These are phyloP conservation scores for Varanus komodoensis DNA, from an alignment of 2,113 vertebrate genomes.

Conservation along the genomic window DNA sequence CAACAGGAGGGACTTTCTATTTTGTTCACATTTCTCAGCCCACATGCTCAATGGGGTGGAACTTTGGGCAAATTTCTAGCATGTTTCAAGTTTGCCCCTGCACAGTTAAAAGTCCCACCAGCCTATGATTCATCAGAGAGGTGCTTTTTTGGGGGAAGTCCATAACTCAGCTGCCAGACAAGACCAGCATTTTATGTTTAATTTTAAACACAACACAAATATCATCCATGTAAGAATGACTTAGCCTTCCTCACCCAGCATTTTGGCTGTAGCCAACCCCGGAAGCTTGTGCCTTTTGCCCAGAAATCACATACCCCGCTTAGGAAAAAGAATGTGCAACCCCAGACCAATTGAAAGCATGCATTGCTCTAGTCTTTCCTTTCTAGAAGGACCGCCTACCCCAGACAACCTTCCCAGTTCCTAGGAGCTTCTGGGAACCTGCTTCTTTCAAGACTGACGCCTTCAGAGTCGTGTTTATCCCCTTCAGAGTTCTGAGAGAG, in stretches of 20 bases:
- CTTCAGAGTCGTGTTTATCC: too few relatives aligned
- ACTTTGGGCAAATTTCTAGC: conserved; percentile 35
- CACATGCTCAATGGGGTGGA: background rate
- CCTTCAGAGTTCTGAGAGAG: too few relatives aligned
- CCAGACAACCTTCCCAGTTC: too few relatives aligned
- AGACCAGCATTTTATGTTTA: background rate
- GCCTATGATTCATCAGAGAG: background rate
- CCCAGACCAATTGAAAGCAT: background rate
- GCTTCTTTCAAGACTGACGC: too few relatives aligned
- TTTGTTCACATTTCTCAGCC: conserved; percentile 8
- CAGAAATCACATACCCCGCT: background rate
- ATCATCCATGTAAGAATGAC: background rate
- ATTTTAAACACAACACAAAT: conserved; percentile 22
- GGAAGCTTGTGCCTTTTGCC: background rate
- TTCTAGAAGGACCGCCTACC: too few relatives aligned
- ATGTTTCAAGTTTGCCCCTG: conserved; percentile 3
- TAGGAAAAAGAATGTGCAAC: background rate
- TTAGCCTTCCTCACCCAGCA: background rate
- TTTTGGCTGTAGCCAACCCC: background rate
- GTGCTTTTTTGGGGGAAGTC: conserved; percentile 3
- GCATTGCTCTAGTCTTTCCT: background rate
- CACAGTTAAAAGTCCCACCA: conserved; percentile 2
- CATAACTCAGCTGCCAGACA: conserved; percentile 13
- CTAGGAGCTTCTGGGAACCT: too few relatives aligned
- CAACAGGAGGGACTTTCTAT: accelerated